Evolutionary conservation across 2,113 vertebrate genomes (phyloP), one percentile per base, ranked within the genome.

Genomic region (Tragelaphus scriptus): DNA sequence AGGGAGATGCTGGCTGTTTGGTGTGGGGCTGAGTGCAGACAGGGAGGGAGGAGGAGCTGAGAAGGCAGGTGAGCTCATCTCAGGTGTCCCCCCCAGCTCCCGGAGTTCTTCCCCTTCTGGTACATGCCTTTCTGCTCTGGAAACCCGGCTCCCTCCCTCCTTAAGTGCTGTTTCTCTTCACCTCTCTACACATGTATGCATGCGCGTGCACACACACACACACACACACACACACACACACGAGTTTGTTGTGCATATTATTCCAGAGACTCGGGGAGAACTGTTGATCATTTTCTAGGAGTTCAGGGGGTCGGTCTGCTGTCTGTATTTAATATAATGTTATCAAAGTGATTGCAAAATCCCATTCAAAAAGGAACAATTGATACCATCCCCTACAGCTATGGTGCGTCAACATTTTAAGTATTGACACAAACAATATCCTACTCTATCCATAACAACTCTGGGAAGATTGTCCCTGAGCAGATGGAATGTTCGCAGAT

Each of bases 271-370:
- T 14, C 1, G 3, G 36, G 23, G 13, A 81, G 28, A 88, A 51
- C 30, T 61, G 36, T 25, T 55, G 32, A 49, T 36, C 19, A 77
- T 47, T 82, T 85, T 63, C 75, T 55, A 71, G 82, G 44, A 36
- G 40, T 68, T 79, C 49, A 68, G 8, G 55, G 82, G 56, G 12
- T 79, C 47, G 19, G 19, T 47, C 28, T 53, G 9, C 55, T 58
- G 11, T 40, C 40, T 82, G 23, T 80, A 56, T 26, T 91, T 59
- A 89, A 87, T 79, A 79, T 5, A 68, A 87, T 15, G 36, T 53
- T 92, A 90, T 3, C 10, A 79, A 85, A 71, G 44, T 59, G 21
- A 84, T 71, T 16, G 49, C 19, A 56, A 93, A 96, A 92, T 63
- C 26, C 47, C 19, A 55, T 23, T 59, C 53, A 40, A 71, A 81